phyloP scores from a whole-genome alignment of 2,888 invertebrate genomes.

The Cecidostiba fungosa region DNA sequence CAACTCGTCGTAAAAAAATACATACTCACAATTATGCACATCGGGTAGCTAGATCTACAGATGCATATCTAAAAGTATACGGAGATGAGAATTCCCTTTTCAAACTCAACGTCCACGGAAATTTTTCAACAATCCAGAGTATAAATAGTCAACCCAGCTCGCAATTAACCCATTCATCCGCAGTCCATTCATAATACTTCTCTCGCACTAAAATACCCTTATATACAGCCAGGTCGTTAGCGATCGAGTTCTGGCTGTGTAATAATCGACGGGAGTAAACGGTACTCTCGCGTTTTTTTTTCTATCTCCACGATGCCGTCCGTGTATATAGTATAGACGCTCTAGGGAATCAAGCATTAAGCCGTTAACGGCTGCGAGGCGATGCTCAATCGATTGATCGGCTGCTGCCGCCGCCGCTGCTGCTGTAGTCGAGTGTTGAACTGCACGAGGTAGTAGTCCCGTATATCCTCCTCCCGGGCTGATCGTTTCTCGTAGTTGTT shows the following conservation, averaged over 20 bases:
- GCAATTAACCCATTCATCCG: conserved; percentile 5
- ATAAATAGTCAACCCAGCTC: neutral
- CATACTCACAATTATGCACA: neutral
- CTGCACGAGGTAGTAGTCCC: conserved; percentile 13
- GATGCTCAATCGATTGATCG: conserved; percentile 40
- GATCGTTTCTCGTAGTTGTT: conserved; percentile 4
- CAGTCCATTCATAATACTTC: neutral
- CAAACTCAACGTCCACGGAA: neutral
- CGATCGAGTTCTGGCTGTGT: neutral
- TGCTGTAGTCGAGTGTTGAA: neutral
- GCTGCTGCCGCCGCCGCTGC: neutral
- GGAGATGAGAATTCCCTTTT: no score
- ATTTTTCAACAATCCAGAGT: neutral
- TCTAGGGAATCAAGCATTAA: conserved; percentile 50
- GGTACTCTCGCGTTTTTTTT: conserved; percentile 18
- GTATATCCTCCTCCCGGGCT: conserved; percentile 1
- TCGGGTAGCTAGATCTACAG: neutral
- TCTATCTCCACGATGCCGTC: neutral
- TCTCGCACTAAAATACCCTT: neutral
- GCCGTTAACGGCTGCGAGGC: conserved; percentile 44
- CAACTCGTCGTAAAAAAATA: neutral
- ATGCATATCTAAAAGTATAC: neutral
- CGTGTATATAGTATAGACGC: neutral
- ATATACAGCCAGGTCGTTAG: neutral
- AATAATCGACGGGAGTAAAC: conserved; percentile 25